Conservation (phyloP, 2,888 invertebrate species). For the Dugesia japonica region DNA sequence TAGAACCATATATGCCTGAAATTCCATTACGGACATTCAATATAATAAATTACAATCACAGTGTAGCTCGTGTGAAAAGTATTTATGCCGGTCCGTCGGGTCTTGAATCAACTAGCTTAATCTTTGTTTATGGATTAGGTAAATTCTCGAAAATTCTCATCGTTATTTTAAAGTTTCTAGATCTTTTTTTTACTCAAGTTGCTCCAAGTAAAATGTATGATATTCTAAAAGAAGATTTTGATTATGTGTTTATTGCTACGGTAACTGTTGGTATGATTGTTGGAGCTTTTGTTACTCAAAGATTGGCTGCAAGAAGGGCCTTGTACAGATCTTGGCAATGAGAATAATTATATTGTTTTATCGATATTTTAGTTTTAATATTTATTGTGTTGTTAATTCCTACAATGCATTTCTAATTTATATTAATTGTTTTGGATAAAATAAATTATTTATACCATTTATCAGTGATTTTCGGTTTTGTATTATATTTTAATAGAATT, state of each 20-base stretch:
- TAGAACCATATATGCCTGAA: slow-evolving; percentile 86
- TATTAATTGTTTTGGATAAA: not conserved
- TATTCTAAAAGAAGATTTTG: slow-evolving; percentile 93
- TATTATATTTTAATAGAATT: too few relatives aligned
- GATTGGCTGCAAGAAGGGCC: slow-evolving; percentile 74
- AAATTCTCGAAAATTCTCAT: slow-evolving; percentile 40
- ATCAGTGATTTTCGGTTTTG: too few relatives aligned
- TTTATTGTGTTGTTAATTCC: not conserved
- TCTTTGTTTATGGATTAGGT: slow-evolving; percentile 82
- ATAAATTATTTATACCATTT: not conserved
- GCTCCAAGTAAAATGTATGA: slow-evolving; percentile 96
- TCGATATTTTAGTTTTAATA: not conserved
- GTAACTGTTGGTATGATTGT: slow-evolving; percentile 69
- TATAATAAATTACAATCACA: slow-evolving; percentile 82
- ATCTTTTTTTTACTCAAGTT: slow-evolving; percentile 85
- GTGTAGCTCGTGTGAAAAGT: slow-evolving; percentile 59
- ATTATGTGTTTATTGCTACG: slow-evolving; percentile 77
- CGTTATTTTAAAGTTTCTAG: slow-evolving; percentile 50
- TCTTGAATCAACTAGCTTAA: slow-evolving; percentile 83
- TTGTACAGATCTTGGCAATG: slow-evolving; percentile 72
- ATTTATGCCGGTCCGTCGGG: slow-evolving; percentile 80
- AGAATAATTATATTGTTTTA: not conserved
- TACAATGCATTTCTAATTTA: not conserved
- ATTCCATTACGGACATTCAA: slow-evolving; percentile 73
- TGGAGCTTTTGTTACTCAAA: slow-evolving; percentile 72